phyloP scores from a whole-genome alignment of 1,140 invertebrate genomes.

The Hypothenemus hampei region DNA sequence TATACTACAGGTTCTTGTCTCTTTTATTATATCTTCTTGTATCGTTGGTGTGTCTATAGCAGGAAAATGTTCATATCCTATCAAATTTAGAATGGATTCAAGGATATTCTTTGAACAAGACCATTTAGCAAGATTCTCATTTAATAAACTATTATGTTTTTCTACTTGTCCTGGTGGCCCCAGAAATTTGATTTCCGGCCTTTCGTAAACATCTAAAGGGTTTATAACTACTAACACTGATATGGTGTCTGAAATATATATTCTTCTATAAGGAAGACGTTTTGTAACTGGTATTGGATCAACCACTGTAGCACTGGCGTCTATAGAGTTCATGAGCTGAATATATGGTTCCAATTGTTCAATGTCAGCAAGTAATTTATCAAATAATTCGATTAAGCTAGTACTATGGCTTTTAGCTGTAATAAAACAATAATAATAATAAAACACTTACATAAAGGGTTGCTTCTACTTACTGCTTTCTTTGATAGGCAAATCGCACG shows the following conservation, averaged over 20 bases:
- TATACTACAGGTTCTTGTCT: constrained; percentile 30
- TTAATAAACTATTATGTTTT: constrained; percentile 22
- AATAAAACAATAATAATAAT: not conserved
- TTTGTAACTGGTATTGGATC: constrained; percentile 46
- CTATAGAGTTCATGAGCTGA: constrained; percentile 46
- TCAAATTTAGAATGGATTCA: constrained; percentile 34
- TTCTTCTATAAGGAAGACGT: constrained; percentile 42
- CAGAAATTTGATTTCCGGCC: constrained; percentile 39
- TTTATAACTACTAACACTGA: constrained; percentile 15
- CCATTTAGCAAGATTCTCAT: constrained; percentile 36
- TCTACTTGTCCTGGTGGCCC: constrained; percentile 35
- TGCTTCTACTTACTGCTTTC: too few relatives aligned
- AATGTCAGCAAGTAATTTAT: constrained; percentile 28
- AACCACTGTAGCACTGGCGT: constrained; percentile 45
- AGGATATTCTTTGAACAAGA: constrained; percentile 29
- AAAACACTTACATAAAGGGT: not conserved
- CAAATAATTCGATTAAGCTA: constrained; percentile 32
- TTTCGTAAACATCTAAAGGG: constrained; percentile 27
- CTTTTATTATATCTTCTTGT: not conserved
- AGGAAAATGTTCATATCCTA: constrained; percentile 32
- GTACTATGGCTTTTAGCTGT: constrained; percentile 11
- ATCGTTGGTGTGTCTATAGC: not conserved
- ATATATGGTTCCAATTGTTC: constrained; percentile 45
- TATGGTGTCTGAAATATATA: constrained; percentile 39
- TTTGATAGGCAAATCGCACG: too few relatives aligned